A percentile compares a stretch with the other conserved stretches of the same genome.
These are phyloP conservation scores for Tragelaphus buxtoni DNA, from an alignment of 2,113 vertebrate species.

Conservation along the genomic window DNA sequence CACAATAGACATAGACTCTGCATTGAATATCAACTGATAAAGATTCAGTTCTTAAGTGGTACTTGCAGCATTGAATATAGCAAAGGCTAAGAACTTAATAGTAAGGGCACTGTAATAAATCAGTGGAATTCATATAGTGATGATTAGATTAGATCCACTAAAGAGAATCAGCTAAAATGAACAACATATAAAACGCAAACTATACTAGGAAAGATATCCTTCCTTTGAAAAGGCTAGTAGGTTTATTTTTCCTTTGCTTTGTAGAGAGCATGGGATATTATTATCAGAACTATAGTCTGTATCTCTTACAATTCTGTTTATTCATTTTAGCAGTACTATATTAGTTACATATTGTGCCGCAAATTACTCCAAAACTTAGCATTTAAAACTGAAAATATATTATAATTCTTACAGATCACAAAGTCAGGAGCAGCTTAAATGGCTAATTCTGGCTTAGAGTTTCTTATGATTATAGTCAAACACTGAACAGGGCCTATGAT, in stretches of 20 bases:
- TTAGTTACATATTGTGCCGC: not conserved
- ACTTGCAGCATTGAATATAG: not conserved
- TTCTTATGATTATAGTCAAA: not conserved
- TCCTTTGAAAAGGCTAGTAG: not conserved
- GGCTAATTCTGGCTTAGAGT: not conserved
- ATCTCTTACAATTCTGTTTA: not conserved
- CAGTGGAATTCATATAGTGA: not conserved
- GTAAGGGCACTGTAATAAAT: not conserved
- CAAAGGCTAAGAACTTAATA: not conserved
- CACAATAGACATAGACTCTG: not conserved
- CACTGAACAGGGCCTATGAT: not conserved
- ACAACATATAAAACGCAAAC: not conserved
- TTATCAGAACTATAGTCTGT: not conserved
- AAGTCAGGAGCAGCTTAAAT: not conserved
- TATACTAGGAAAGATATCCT: not conserved
- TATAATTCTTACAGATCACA: not conserved
- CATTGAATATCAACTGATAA: not conserved
- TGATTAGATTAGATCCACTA: not conserved
- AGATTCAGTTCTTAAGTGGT: not conserved
- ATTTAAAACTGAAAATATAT: not conserved
- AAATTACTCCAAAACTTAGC: not conserved
- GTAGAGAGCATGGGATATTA: not conserved
- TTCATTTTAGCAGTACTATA: not conserved
- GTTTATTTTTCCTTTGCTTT: constrained; percentile 1
- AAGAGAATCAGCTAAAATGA: not conserved